These are phyloP conservation scores for Harpalus rubripes DNA, from an alignment of 2,888 invertebrate genomes.

Conservation along the genomic window DNA sequence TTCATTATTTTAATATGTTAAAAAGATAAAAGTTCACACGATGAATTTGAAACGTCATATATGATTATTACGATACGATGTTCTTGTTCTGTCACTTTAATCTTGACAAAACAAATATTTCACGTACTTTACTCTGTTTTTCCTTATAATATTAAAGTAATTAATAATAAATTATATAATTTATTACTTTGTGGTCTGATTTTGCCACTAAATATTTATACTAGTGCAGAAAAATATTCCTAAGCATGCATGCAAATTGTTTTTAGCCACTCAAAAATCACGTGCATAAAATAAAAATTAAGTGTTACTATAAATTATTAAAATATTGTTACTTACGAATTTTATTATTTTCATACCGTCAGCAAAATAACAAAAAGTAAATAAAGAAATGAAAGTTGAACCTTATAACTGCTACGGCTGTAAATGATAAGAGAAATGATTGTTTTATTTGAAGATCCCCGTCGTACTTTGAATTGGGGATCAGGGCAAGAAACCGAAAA, in stretches of 20 bases:
- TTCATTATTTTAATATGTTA: constrained; percentile 48
- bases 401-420: neutral
- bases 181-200: neutral
- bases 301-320: neutral
- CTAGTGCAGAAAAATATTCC: neutral
- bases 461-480: neutral
- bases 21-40: neutral
- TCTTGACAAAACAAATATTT: neutral
- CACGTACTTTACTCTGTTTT: neutral
- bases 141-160: neutral
- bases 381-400: neutral
- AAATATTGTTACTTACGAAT: neutral
- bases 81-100: neutral
- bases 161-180: neutral
- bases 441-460: neutral
- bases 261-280: neutral
- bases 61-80: too few relatives aligned
- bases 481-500: too few relatives aligned
- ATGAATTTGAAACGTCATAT: neutral
- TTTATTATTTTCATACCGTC: neutral
- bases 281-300: neutral
- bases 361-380: neutral
- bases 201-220: neutral
- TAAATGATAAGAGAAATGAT: neutral
- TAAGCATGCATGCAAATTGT: neutral